Conservation (phyloP, 2,113 vertebrate species). For the Bungarus multicinctus region DNA sequence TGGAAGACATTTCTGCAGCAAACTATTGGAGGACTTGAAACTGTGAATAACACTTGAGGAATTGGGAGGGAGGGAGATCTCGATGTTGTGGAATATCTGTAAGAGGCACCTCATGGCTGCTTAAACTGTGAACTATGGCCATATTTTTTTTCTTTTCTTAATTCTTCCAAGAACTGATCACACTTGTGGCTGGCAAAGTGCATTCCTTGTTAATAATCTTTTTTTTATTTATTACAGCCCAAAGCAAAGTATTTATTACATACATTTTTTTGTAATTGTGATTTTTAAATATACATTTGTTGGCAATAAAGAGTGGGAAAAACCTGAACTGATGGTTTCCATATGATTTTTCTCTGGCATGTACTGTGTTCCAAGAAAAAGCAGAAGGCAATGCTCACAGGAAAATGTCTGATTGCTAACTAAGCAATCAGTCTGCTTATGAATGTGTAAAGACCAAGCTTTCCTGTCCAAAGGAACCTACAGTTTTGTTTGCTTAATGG, state of each 20-base stretch:
- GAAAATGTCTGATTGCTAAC: not conserved
- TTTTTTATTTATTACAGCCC: constrained; percentile 94
- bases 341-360: not conserved
- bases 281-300: constrained; percentile 73
- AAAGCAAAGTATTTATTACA: constrained; percentile 94
- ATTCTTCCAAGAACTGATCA: constrained; percentile 70
- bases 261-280: constrained; percentile 64
- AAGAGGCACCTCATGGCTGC: constrained; percentile 71
- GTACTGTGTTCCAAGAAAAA: not conserved
- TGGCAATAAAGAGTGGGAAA: constrained; percentile 76
- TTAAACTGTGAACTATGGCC: constrained; percentile 81
- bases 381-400: not conserved
- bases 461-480: not conserved
- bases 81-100: constrained; percentile 69
- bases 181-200: constrained; percentile 81
- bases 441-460: not conserved
- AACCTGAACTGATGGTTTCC: constrained; percentile 30
- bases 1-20: constrained; percentile 65
- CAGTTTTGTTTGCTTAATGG: not conserved
- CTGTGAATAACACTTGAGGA: constrained; percentile 74
- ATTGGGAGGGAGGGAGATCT: constrained; percentile 63
- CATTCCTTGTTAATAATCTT: constrained; percentile 84
- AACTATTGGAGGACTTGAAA: constrained; percentile 72
- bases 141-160: constrained; percentile 51
- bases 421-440: not conserved